phyloP scores from a whole-genome alignment of 2,888 invertebrate species.

The Agonopterix subpropinquella region DNA sequence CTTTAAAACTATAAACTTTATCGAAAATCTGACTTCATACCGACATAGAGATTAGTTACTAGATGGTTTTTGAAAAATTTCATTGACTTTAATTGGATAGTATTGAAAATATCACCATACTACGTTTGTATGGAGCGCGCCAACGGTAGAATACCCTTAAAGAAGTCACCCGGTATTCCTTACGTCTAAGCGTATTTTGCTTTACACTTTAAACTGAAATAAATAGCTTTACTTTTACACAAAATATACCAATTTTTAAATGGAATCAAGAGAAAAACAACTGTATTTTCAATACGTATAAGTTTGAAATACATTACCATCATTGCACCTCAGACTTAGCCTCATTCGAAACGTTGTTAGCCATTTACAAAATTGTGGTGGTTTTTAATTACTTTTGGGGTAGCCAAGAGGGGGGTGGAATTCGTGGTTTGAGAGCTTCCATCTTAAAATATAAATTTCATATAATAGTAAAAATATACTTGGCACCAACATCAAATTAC shows the following conservation, averaged over 20 bases:
- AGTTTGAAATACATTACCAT: constrained; percentile 21
- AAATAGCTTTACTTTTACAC: not conserved
- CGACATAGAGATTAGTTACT: too few species aligned
- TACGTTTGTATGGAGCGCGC: too few species aligned
- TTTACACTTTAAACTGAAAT: constrained; percentile 15
- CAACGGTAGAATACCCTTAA: too few species aligned
- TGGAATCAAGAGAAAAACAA: too few species aligned
- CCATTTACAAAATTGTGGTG: constrained; percentile 15
- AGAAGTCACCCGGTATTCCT: not conserved
- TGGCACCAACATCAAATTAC: too few species aligned
- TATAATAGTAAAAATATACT: too few species aligned
- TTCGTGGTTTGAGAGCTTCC: not conserved
- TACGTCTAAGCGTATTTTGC: constrained; percentile 34
- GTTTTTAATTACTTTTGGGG: not conserved
- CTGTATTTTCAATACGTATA: constrained; percentile 7
- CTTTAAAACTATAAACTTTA: too few species aligned
- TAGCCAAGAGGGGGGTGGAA: not conserved
- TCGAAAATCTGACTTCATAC: too few species aligned
- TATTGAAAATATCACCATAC: too few species aligned
- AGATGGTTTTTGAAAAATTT: too few species aligned
- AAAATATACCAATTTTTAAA: not conserved
- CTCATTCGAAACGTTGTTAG: constrained; percentile 20
- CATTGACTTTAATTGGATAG: too few species aligned
- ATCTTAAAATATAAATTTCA: too few species aligned
- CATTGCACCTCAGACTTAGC: constrained; percentile 36